These are phyloP conservation scores for Hemiscyllium ocellatum DNA, from an alignment of 2,113 vertebrate species.

Conservation along the genomic window DNA sequence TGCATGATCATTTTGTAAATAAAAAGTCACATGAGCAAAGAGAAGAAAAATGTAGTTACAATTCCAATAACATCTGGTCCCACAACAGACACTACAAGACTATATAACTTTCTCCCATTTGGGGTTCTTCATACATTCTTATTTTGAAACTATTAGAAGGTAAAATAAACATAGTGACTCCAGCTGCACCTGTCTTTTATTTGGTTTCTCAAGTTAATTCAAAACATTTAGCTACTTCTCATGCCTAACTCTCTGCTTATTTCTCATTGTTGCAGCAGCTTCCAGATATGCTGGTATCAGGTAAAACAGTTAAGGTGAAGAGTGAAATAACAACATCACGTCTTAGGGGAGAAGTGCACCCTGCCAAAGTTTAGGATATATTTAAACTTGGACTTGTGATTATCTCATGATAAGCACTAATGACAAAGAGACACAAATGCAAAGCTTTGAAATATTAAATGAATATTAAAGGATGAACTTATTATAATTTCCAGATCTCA, in stretches of 20 bases:
- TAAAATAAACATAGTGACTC: background rate
- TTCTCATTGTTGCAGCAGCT: background rate
- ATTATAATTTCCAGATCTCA: background rate
- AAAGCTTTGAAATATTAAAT: conserved; percentile 4
- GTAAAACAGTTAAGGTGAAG: background rate
- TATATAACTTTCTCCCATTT: background rate
- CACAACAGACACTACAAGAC: background rate
- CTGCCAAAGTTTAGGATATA: background rate
- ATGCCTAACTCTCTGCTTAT: background rate
- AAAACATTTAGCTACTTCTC: background rate
- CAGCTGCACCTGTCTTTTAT: background rate
- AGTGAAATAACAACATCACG: background rate
- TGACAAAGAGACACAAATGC: background rate
- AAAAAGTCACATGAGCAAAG: background rate
- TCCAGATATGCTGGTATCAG: background rate
- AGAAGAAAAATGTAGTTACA: background rate
- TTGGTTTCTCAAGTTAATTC: background rate
- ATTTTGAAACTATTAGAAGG: background rate
- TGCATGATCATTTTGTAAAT: background rate
- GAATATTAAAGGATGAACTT: background rate
- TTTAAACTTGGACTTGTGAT: background rate
- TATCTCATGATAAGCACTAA: background rate
- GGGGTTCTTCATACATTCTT: background rate
- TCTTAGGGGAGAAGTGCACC: background rate
- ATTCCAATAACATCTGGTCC: background rate